phyloP scores from a whole-genome alignment of 2,113 vertebrate species.

The Ophthalmolycus amberensis region DNA sequence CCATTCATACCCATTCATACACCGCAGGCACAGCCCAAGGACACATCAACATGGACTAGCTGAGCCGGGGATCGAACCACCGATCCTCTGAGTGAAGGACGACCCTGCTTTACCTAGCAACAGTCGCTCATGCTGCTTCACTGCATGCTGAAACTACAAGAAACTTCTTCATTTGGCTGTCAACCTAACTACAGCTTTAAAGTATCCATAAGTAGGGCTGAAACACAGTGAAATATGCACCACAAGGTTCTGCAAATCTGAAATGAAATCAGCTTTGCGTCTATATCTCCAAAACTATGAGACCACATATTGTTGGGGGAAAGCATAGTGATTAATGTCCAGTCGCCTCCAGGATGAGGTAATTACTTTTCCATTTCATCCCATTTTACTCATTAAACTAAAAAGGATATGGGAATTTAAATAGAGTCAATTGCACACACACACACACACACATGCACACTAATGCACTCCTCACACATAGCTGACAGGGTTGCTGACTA shows the following conservation, averaged over 20 bases:
- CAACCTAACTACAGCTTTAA: not conserved
- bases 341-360: conserved; percentile 21
- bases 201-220: not conserved
- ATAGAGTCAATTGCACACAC: not conserved
- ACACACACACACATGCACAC: conserved; percentile 5
- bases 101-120: too few species aligned
- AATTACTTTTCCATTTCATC: conserved; percentile 22
- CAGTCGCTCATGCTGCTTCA: too few species aligned
- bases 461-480: conserved; percentile 1
- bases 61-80: too few species aligned
- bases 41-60: too few species aligned
- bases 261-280: not conserved
- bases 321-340: not conserved
- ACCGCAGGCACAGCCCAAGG: too few species aligned
- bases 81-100: too few species aligned
- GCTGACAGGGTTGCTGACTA: conserved; percentile 58
- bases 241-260: not conserved
- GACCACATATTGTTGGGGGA: not conserved
- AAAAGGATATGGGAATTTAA: conserved; percentile 6
- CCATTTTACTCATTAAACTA: not conserved
- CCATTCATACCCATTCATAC: too few species aligned
- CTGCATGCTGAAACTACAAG: not conserved
- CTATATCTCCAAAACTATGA: not conserved
- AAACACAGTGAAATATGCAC: not conserved
- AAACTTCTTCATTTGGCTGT: not conserved